These are phyloP conservation scores for Sussaba pulchella DNA, from an alignment of 2,888 invertebrate species.

Conservation along the genomic window DNA sequence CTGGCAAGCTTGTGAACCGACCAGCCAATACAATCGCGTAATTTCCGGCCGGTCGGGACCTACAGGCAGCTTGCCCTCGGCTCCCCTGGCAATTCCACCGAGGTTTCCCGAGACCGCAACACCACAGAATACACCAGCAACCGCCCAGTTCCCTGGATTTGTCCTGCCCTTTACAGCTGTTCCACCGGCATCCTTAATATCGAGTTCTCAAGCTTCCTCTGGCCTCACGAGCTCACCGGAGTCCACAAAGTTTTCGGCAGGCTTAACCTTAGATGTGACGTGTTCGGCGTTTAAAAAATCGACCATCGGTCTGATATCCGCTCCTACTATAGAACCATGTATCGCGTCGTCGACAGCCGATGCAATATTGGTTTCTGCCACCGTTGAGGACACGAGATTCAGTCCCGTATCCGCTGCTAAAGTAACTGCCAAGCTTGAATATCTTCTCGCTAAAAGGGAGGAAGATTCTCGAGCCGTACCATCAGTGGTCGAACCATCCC, in stretches of 20 bases:
- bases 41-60: constrained; percentile 48
- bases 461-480: constrained; percentile 66
- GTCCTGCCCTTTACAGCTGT: constrained; percentile 61
- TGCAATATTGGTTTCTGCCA: constrained; percentile 42
- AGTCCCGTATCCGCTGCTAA: constrained; percentile 77
- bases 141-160: constrained; percentile 74
- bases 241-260: constrained; percentile 44
- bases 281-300: constrained; percentile 43
- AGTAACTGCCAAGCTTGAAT: constrained; percentile 80
- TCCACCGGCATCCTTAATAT: constrained; percentile 26
- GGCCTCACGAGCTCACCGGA: constrained; percentile 13
- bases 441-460: constrained; percentile 76
- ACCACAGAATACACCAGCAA: constrained; percentile 82
- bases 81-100: constrained; percentile 76
- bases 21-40: constrained; percentile 34
- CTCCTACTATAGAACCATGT: constrained; percentile 52
- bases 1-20: constrained; percentile 9
- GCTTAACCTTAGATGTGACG: constrained; percentile 49
- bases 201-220: constrained; percentile 18
- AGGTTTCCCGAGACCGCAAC: constrained; percentile 77
- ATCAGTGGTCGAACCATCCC: background rate
- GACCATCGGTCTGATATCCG: constrained; percentile 27
- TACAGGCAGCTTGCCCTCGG: constrained; percentile 46
- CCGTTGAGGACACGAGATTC: constrained; percentile 69
- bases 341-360: constrained; percentile 37